Percentiles rank a stretch among this genome's conserved stretches.
Conservation (phyloP, 2,113 vertebrate species). For the Barnardius zonarius region DNA sequence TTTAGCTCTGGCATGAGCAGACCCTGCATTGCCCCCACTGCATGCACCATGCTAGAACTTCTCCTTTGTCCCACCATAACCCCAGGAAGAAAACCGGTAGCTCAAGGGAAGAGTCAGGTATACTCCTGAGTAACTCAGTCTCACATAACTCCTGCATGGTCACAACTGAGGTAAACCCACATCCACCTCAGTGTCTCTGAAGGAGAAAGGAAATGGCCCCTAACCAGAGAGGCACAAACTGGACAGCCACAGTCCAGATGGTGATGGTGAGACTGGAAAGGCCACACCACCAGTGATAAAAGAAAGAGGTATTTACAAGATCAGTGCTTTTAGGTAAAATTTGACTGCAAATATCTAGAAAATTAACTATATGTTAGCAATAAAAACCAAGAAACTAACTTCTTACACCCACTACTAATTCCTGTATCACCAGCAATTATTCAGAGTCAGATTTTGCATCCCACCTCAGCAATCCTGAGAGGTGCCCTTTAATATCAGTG, state of each 20-base stretch:
- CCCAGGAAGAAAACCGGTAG: not conserved
- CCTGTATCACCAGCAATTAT: not conserved
- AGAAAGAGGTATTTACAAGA: not conserved
- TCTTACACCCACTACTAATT: not conserved
- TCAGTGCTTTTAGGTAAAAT: not conserved
- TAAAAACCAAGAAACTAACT: not conserved
- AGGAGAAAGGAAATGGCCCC: not conserved
- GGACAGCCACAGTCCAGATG: fast-evolving
- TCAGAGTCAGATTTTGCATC: not conserved
- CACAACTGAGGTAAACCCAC: not conserved
- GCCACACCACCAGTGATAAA: fast-evolving
- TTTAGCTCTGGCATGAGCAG: not conserved
- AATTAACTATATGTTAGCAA: not conserved
- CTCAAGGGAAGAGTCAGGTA: not conserved
- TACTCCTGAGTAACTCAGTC: not conserved
- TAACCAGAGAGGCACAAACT: not conserved
- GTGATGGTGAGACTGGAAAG: not conserved
- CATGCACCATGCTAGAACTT: not conserved
- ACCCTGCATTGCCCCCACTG: fast-evolving
- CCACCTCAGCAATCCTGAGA: not conserved
- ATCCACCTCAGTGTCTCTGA: not conserved
- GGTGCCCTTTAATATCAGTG: not conserved
- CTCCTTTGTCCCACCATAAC: not conserved
- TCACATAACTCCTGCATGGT: fast-evolving
- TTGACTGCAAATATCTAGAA: not conserved